Base-by-base conservation (phyloP, 2,797 vertebrate species). In the Tokudaia tokunoshimensis region DNA sequence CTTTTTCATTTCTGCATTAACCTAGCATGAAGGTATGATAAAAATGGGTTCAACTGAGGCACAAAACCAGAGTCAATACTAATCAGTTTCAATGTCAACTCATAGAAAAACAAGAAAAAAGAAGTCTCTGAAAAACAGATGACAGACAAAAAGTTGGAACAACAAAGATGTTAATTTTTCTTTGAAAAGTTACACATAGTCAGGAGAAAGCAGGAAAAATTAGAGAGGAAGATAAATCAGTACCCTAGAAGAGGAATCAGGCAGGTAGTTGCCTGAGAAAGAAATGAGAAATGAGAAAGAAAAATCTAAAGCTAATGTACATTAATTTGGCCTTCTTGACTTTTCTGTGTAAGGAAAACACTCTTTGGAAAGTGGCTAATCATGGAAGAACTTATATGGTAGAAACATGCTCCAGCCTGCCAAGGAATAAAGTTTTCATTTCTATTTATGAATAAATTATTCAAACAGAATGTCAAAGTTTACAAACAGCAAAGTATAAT, bases 61-160 rank as follows among this genome's bases (percentile, higher is more conserved):
- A 89, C 8, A 92, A 47, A 96, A 96, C n/a, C 44, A 93, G 34
- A 55, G 65, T 9, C 19, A 86, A 94, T 10, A 91, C 1, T 37
- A 5, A 81, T 72, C 22, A 41, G 50, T 94, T 70, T 76, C 82
- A 97, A 83, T 91, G 75, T 76, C 29, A 96, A 13, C 22, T 59
- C 93, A 81, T 12, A 76, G 55, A 92, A 92, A 97, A 94, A 86
- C 6, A 94, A 93, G 5, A 96, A 65, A 65, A 93, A 89, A 79
- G 44, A 95, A 86, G 75, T 83, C 44, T 91, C 84, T 95, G 52
- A 94, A 91, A 41, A 95, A 85, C 2, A 82, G 17, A 8, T 92
- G 14, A 89, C 0, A 84, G 47, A 94, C 95, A 93, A 72, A 94
- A 74, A 59, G 15, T 52, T 90, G 88, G 1, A 55, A 94, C 10